A percentile compares a stretch with the other conserved stretches of the same genome.
Conservation (phyloP, 2,888 invertebrate genomes). For the Agrotis segetum region DNA sequence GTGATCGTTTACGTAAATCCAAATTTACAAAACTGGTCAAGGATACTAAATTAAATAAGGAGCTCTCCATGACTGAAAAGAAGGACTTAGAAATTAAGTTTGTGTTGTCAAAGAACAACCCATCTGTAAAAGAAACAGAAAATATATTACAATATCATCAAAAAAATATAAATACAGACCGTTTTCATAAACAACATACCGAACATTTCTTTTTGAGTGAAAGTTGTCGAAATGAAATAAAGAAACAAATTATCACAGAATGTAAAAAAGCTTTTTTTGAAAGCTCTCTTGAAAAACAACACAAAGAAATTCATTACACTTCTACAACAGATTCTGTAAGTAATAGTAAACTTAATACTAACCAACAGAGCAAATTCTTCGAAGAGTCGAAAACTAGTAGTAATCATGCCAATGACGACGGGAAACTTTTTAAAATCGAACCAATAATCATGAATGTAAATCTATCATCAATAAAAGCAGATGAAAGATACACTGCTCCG, state of each 20-base stretch:
- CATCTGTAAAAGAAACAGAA: background rate
- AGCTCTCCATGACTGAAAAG: background rate
- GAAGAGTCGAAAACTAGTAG: too few species aligned
- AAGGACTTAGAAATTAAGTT: background rate
- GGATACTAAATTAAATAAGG: constrained; percentile 8
- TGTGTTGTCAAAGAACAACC: background rate
- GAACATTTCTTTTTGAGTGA: constrained; percentile 6
- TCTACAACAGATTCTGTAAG: background rate
- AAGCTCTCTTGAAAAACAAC: background rate
- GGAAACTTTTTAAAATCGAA: background rate
- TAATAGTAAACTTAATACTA: background rate
- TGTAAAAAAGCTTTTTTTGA: constrained; percentile 11
- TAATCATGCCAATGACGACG: background rate
- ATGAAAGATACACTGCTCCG: background rate
- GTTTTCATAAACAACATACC: background rate
- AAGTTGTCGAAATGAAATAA: constrained; percentile 9
- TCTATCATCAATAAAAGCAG: background rate
- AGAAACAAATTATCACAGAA: background rate
- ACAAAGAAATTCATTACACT: background rate
- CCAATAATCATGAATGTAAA: background rate
- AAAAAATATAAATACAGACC: background rate
- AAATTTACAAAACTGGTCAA: background rate
- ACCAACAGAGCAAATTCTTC: background rate
- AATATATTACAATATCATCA: background rate
- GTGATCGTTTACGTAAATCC: too few species aligned